phyloP scores from a whole-genome alignment of 1,140 invertebrate species.

The Coelopa frigida region DNA sequence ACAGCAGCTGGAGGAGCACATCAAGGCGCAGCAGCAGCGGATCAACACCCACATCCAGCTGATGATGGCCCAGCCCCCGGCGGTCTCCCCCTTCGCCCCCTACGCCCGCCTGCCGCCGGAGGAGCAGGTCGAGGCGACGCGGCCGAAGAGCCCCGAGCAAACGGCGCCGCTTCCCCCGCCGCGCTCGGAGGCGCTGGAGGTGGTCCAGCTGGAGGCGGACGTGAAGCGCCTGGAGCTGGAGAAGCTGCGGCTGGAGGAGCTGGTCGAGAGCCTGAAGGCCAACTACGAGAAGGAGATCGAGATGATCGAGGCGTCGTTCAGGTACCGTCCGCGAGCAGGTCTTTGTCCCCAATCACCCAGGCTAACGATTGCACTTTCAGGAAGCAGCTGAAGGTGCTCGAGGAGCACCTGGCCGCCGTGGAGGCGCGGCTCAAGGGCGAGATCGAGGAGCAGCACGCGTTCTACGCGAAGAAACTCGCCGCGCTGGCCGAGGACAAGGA shows the following conservation, averaged over 20 bases:
- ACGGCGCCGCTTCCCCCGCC: too few relatives aligned
- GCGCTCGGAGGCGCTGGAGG: slow-evolving; percentile 12
- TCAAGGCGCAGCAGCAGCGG: slow-evolving; percentile 47
- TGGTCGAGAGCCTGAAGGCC: slow-evolving; percentile 37
- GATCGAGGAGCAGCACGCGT: slow-evolving; percentile 29
- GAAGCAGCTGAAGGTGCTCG: slow-evolving; percentile 47
- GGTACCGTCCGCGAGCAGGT: too few relatives aligned
- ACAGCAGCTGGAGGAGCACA: slow-evolving; percentile 47
- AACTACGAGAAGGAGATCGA: slow-evolving; percentile 48
- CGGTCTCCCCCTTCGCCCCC: not conserved
- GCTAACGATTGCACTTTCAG: slow-evolving; percentile 27
- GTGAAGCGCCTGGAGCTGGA: slow-evolving; percentile 43
- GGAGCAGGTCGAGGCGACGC: slow-evolving; percentile 1
- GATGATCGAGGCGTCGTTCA: slow-evolving; percentile 48
- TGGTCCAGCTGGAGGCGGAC: slow-evolving; percentile 39
- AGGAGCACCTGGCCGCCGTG: slow-evolving; percentile 41
- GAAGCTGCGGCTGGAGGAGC: slow-evolving; percentile 41
- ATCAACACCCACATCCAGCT: slow-evolving; percentile 49
- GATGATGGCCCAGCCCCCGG: slow-evolving; percentile 42
- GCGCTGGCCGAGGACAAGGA: slow-evolving; percentile 27
- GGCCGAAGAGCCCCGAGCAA: too few relatives aligned
- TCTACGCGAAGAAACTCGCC: slow-evolving; percentile 39
- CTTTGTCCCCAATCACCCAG: too few relatives aligned
- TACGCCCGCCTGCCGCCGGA: not conserved
- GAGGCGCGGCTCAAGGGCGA: slow-evolving; percentile 46